Evolutionary conservation across 2,888 invertebrate genomes (phyloP), one percentile per base, ranked within the genome.

Genomic region (Drosophila anomalata): DNA sequence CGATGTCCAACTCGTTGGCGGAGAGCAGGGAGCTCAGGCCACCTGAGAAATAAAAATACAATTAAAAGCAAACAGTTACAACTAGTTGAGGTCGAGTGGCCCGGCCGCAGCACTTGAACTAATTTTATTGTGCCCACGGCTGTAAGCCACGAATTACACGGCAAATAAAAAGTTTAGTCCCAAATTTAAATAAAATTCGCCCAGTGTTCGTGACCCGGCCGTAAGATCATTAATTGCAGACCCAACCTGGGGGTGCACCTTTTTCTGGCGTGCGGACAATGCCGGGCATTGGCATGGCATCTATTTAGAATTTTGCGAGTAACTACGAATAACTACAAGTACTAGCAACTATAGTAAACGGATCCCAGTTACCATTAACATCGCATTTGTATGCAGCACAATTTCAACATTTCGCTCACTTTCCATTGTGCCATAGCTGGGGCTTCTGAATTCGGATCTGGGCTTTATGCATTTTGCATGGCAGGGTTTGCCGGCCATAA

Each of bases 1-100:
- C 93, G 9, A 92, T 91, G 88, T 95, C 95, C 91, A 96, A 93
- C 62, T 93, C 92, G 62, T 93, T 92, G 14, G 94, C 93, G 4
- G 96, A 96, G 47, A 73, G 70, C 41, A 96, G 93, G 1, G 93
- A 92, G 69, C 91, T 92, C 93, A 96, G 93, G 75, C 94, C 94
- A 33, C 96, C 96, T 92, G 74, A n/a, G 6, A 36, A 36, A 7
- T 36, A 58, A 51, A 48, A 74, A 44, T 26, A 31, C 36, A 51
- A 75, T 61, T 54, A 59, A 52, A n/a, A 4, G n/a, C 47, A 14
- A 31, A 24, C n/a, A 65, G 36, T 65, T 63, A 39, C 36, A 53
- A 39, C 44, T 46, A 53, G 46, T 65, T 31, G 17, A 24, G 63
- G 51, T 63, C 36, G 44, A 63, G 36, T 53, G 31, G 57, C 12